A percentile compares a stretch with the other conserved stretches of the same genome.
Conservation (phyloP, 2,113 vertebrate species). For the Sciurus niger region DNA sequence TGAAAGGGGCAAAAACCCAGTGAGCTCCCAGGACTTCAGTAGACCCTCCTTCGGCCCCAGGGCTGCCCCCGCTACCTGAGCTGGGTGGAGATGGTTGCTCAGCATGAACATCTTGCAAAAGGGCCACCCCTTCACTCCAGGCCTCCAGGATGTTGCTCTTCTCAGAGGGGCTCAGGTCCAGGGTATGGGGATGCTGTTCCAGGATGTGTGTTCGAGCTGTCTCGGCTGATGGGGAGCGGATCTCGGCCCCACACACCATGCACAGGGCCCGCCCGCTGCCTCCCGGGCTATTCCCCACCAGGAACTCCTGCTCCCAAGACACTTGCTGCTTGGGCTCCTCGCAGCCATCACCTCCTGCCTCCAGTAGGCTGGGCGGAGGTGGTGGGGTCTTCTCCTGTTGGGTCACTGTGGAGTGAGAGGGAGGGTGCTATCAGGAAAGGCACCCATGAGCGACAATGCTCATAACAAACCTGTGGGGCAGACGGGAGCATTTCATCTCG, state of each 20-base stretch:
- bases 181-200: slow-evolving; percentile 92
- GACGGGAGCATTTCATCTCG: too few relatives aligned
- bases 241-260: slow-evolving; percentile 94
- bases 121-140: slow-evolving; percentile 93
- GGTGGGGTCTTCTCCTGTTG: slow-evolving; percentile 78
- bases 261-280: slow-evolving; percentile 92
- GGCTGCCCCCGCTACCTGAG: slow-evolving; percentile 68
- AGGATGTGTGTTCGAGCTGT: slow-evolving; percentile 90
- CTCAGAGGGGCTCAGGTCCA: slow-evolving; percentile 88
- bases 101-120: slow-evolving; percentile 79
- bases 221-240: slow-evolving; percentile 89
- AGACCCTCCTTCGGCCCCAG: background rate
- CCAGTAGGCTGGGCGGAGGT: slow-evolving; percentile 59
- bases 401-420: slow-evolving; percentile 61
- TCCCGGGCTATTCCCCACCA: slow-evolving; percentile 92
- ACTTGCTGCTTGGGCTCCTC: slow-evolving; percentile 76
- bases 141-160: slow-evolving; percentile 90
- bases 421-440: background rate
- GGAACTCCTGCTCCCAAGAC: slow-evolving; percentile 88
- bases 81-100: slow-evolving; percentile 81
- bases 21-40: background rate
- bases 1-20: background rate
- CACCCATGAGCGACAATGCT: too few relatives aligned
- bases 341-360: slow-evolving; percentile 22
- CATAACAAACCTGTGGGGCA: background rate